Conservation (phyloP, 1,140 invertebrate genomes). For the Prorops nasuta region DNA sequence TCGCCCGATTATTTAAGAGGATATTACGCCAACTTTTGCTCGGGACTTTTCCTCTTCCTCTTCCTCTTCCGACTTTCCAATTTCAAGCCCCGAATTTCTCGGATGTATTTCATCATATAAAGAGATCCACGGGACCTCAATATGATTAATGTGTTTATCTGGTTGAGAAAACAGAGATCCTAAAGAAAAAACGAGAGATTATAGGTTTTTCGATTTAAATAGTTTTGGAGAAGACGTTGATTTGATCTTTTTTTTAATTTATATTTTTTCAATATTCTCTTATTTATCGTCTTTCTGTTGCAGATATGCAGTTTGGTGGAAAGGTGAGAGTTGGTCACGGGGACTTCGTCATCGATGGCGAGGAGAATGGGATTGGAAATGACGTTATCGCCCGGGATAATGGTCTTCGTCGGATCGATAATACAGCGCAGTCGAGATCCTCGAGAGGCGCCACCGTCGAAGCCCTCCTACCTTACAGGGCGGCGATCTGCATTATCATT, state of each 20-base stretch:
- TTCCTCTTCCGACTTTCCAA: background rate
- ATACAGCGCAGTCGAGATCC: conserved; percentile 51
- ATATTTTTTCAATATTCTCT: background rate
- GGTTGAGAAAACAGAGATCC: background rate
- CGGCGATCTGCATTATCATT: conserved; percentile 24
- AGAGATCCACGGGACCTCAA: no score
- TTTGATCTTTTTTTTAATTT: background rate
- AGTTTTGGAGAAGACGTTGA: background rate
- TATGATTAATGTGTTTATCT: background rate
- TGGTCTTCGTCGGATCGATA: conserved; percentile 36
- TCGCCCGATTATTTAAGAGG: background rate
- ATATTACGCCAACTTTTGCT: background rate
- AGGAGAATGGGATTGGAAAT: conserved; percentile 11
- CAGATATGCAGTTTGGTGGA: conserved; percentile 15
- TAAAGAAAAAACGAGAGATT: background rate
- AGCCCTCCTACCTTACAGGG: conserved; percentile 9
- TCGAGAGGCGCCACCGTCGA: conserved; percentile 29
- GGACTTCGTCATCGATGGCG: conserved; percentile 16
- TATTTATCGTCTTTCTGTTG: conserved; percentile 1
- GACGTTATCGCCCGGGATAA: conserved; percentile 23
- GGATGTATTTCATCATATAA: no score
- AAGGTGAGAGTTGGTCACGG: conserved; percentile 8
- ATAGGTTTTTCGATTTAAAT: background rate
- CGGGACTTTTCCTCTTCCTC: background rate
- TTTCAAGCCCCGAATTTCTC: background rate